Evolutionary conservation across 1,140 invertebrate species (phyloP).

Genomic region (Zaprionus africanus): DNA sequence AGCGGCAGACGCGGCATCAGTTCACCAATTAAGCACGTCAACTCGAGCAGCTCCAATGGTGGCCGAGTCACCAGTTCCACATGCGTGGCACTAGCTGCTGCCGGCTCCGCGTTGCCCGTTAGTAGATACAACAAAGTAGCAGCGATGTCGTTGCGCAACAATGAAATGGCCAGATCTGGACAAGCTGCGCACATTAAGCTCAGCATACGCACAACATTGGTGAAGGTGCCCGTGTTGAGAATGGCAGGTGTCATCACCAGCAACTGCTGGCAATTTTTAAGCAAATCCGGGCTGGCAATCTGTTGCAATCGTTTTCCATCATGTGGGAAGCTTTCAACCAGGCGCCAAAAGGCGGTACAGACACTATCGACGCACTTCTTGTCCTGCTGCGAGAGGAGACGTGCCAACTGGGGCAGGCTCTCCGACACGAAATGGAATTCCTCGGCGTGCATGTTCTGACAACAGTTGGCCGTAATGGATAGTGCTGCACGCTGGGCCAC

Average conservation of each 20-base stretch:
- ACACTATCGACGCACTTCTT: slow-evolving; percentile 99
- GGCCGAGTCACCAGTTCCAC: slow-evolving; percentile 94
- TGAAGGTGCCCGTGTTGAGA: slow-evolving; percentile 97
- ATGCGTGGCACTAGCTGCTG: slow-evolving; percentile 84
- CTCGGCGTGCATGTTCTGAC: slow-evolving; percentile 95
- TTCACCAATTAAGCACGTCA: slow-evolving; percentile 97
- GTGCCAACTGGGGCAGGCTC: slow-evolving; percentile 93
- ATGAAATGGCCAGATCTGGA: slow-evolving; percentile 94
- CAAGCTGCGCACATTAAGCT: slow-evolving; percentile 97
- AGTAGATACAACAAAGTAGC: slow-evolving; percentile 96
- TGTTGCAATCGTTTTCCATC: slow-evolving; percentile 96
- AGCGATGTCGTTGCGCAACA: slow-evolving; percentile 97
- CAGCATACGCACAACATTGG: slow-evolving; percentile 97
- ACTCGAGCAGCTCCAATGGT: slow-evolving; percentile 98
- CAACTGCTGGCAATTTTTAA: slow-evolving; percentile 96
- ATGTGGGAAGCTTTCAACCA: slow-evolving; percentile 98
- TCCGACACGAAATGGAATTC: slow-evolving; percentile 97
- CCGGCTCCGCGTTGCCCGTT: slow-evolving; percentile 90
- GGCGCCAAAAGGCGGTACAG: slow-evolving; percentile 96
- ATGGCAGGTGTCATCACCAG: slow-evolving; percentile 96
- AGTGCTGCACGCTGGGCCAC: slow-evolving; percentile 97
- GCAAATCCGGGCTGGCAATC: slow-evolving; percentile 96
- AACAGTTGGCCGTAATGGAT: slow-evolving; percentile 98
- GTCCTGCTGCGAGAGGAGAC: slow-evolving; percentile 95
- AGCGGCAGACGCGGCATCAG: slow-evolving; percentile 96